Percentiles rank a stretch among this genome's conserved stretches.
phyloP scores from a whole-genome alignment of 2,797 vertebrate genomes.

The Pseudochromis fuscus region DNA sequence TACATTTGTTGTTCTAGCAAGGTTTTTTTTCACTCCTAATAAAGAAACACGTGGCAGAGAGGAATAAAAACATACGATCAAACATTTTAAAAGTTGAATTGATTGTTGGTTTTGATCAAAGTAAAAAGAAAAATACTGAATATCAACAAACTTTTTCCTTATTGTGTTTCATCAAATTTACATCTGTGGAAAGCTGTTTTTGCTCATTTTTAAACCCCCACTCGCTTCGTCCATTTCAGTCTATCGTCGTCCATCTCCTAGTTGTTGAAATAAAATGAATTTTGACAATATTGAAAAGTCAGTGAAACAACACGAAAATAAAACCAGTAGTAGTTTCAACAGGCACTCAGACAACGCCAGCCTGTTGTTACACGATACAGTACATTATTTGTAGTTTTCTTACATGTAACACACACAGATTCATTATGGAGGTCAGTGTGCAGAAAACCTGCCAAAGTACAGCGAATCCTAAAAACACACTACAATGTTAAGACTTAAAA shows the following conservation, averaged over 20 bases:
- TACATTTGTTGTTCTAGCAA: too few relatives aligned
- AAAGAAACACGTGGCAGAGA: background rate
- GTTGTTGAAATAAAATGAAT: constrained; percentile 3
- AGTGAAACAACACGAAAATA: constrained; percentile 10
- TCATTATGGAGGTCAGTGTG: background rate
- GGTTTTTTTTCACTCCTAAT: too few relatives aligned
- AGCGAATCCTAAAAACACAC: background rate
- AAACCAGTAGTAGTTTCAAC: constrained; percentile 11
- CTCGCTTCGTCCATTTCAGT: too few relatives aligned
- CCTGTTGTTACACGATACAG: constrained; percentile 20
- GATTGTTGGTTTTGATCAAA: background rate
- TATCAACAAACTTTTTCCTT: background rate
- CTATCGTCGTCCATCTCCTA: background rate
- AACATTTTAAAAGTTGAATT: background rate
- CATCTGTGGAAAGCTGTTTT: too few relatives aligned
- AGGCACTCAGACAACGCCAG: constrained; percentile 1
- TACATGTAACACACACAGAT: background rate
- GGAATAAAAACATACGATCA: background rate
- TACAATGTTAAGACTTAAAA: constrained; percentile 8
- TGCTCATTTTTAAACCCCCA: too few relatives aligned
- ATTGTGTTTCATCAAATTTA: background rate
- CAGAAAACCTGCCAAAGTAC: background rate
- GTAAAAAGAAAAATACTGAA: background rate
- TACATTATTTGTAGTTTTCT: constrained; percentile 8
- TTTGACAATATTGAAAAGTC: constrained; percentile 1